Evolutionary conservation across 2,888 invertebrate species (phyloP).

Genomic region (Anoplius nigerrimus): DNA sequence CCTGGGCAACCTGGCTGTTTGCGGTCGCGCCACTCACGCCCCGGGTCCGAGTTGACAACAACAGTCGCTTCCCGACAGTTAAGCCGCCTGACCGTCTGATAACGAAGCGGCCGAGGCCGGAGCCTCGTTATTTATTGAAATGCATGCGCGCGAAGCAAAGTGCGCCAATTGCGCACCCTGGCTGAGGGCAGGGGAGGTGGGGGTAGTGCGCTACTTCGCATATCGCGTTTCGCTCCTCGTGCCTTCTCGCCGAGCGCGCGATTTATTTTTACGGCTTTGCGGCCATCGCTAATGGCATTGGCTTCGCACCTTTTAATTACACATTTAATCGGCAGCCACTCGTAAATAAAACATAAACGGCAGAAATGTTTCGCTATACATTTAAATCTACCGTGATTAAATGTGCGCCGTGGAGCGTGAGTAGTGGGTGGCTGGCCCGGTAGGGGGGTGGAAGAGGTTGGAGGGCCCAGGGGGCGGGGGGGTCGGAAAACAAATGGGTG

Average conservation of each 20-base stretch:
- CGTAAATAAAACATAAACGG: constrained; percentile 1
- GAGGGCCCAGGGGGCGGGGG: too few species aligned
- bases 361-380: neutral
- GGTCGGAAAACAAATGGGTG: too few species aligned
- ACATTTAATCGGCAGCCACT: constrained; percentile 23
- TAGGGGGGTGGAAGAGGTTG: too few species aligned
- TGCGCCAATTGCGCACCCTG: constrained; percentile 36
- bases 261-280: constrained; percentile 40
- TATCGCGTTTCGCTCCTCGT: neutral
- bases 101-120: constrained; percentile 40
- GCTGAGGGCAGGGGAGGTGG: constrained; percentile 22
- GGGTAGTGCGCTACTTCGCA: too few species aligned
- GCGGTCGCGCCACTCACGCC: constrained; percentile 41
- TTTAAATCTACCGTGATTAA: too few species aligned
- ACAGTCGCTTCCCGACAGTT: constrained; percentile 45
- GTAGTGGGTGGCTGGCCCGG: too few species aligned
- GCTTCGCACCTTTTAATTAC: constrained; percentile 43
- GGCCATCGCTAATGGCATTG: constrained; percentile 31
- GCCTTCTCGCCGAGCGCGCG: constrained; percentile 33
- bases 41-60: constrained; percentile 47
- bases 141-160: constrained; percentile 43
- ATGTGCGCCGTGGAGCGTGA: too few species aligned
- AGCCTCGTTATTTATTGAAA: constrained; percentile 53
- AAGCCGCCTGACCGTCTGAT: constrained; percentile 46
- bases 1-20: constrained; percentile 25